Base-by-base conservation (phyloP, 1,140 invertebrate species). In the Philaenus spumarius region DNA sequence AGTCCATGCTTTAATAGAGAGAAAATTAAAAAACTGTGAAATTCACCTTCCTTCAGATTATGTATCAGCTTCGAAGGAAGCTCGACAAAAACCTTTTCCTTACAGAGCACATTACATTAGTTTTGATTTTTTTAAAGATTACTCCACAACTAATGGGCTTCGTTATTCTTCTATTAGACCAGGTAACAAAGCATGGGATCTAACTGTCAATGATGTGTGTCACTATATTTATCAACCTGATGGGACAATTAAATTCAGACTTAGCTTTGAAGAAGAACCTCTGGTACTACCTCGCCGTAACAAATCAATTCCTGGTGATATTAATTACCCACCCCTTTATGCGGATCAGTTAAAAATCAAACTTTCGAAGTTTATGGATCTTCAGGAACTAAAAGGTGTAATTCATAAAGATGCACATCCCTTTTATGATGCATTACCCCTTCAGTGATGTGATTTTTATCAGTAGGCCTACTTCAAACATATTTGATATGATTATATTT, bases 1-100 rank as follows among this genome's bases (percentile, higher is more conserved):
- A 17, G 57, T 68, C 9, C 66, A 67, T 58, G 46, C 56, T 14
- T 19, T 3, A 6, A 68, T 67, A 24, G 64, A 68, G 54, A 62
- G 45, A 55, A 58, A 55, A 59, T 52, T 67, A 34, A 66, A 65
- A 60, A 61, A 66, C 56, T 62, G 54, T 53, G 37, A 63, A 35
- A 64, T 68, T 37, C 50, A 53, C 50, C 37, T 66, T 15, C 67
- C 66, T 35, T 52, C 42, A 42, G 58, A 67, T 19, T 66, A 66
- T 40, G 30, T 61, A 9, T 50, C 19, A 60, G 37, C 52, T 34
- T 47, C 34, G 11, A 55, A 64, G 40, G 58, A 62, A 57, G 60
- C 55, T 23, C 48, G 62, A 50, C 40, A 55, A 22, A 22, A 55
- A 12, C 55, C 42, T 14, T 42, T 42, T 42, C 52, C 52, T 11